Base-by-base conservation (phyloP, 2,113 vertebrate species). In the Procavia capensis region DNA sequence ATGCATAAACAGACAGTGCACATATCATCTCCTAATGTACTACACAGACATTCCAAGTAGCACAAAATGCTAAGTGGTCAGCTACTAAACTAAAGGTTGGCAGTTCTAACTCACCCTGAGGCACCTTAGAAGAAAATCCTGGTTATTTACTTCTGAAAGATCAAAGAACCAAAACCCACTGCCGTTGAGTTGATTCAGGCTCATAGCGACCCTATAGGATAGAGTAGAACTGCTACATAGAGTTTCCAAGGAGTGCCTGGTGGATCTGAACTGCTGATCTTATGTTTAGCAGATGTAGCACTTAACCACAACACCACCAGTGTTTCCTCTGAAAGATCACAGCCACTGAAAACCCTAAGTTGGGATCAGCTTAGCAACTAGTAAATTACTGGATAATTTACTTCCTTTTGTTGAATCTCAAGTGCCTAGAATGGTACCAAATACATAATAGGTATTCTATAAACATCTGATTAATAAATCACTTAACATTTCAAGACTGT, bases 401-500 rank as follows among this genome's bases (percentile, higher is more conserved):
- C 64, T 87, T 87, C 87, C 85, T 90, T 25, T 4, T 63, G 39
- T 80, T 68, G 36, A 7, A 92, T 74, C 75, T 39, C 45, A 95
- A 88, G 39, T 90, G n/a, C 22, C 36, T 41, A 87, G 27, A 88
- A 95, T 39, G 59, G 41, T 72, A 72, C 14, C 63, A 59, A 57
- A 85, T 83, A 94, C 2, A 93, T 0, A 82, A 17, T 50, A 89
- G 29, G 34, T 45, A 92, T 41, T 88, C 64, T 94, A 47, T 63
- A 91, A 90, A 74, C n/a, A 95, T 68, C n/a, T 45, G 34, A 6
- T 68, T 36, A 66, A 80, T 29, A 57, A 79, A 93, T 59, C 76
- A 86, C 43, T 91, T 82, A 85, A 61, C 24, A 57, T 84, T 86
- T 87, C 17, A 90, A 81, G 61, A 82, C 39, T 57, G 9, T 80